Evolutionary conservation across 2,888 invertebrate genomes (phyloP), one percentile per base, ranked within the genome.

Genomic region (Ichneumon xanthorius): DNA sequence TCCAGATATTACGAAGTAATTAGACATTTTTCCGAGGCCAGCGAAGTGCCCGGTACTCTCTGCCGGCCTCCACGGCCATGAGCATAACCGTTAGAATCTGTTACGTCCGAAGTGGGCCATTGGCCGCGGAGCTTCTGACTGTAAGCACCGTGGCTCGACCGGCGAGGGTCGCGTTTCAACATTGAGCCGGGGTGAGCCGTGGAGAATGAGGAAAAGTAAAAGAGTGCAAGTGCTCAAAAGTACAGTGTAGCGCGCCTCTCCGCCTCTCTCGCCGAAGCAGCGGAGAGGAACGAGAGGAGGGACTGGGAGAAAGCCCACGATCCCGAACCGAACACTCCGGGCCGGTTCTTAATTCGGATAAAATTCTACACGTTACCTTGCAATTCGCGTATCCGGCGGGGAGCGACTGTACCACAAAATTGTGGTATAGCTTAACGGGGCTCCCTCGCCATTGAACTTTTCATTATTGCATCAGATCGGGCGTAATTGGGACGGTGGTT

Each of bases 61-160:
- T 61, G 40, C 65, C 75, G 37, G 55, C 78, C 68, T 77, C 85
- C 87, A 88, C 91, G 91, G 91, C 90, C 89, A 88, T 92, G 80
- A 92, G 83, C 90, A 91, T 92, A 92, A 93, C 91, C 92, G 89
- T 93, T 92, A 91, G 92, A 93, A 93, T 93, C 92, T 92, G 92
- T 92, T 93, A 92, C 90, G 87, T 86, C 84, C 87, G 75, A 86
- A 85, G 78, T 80, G 77, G 75, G 83, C 80, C 86, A 85, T 79
- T 85, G 82, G 82, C 77, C 73, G 71, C 76, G 78, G 61, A 75
- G 40, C 75, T 86, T 73, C 77, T 73, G 73, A 73, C 80, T 63
- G 80, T 83, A 83, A 83, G 82, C 73, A 86, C 86, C 80, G 55
- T 16, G 58, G 73, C 79, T 71, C 16, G 14, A 16, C 33, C 30